A percentile compares a stretch with the other conserved stretches of the same genome.
phyloP scores from a whole-genome alignment of 2,888 invertebrate genomes.

The Caenorhabditis angaria region DNA sequence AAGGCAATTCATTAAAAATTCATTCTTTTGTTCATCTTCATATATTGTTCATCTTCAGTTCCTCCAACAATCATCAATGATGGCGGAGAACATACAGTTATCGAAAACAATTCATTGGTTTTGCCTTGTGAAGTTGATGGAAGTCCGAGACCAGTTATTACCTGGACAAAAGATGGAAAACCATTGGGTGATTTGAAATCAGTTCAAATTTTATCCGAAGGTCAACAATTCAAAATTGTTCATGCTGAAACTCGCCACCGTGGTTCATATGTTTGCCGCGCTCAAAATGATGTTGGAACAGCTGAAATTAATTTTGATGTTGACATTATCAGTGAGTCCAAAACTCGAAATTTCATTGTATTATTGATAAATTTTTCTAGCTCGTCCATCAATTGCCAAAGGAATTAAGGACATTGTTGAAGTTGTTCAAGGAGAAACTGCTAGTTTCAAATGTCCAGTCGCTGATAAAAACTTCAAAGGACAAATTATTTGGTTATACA shows the following conservation, averaged over 20 bases:
- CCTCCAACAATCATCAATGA: constrained; percentile 73
- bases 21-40: neutral
- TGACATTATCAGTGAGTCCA: constrained; percentile 74
- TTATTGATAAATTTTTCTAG: constrained; percentile 71
- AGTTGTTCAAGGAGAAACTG: constrained; percentile 72
- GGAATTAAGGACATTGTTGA: constrained; percentile 68
- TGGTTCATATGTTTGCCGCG: constrained; percentile 57
- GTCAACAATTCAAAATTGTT: constrained; percentile 69
- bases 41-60: constrained; percentile 64
- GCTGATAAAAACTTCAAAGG: constrained; percentile 60
- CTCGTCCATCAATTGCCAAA: constrained; percentile 75
- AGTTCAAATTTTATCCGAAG: constrained; percentile 60
- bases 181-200: constrained; percentile 47
- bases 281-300: constrained; percentile 66
- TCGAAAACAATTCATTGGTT: constrained; percentile 73
- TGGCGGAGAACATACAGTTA: constrained; percentile 69
- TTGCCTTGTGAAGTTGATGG: constrained; percentile 75
- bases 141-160: constrained; percentile 74
- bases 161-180: constrained; percentile 73
- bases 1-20: constrained; percentile 46
- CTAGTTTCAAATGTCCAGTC: constrained; percentile 74
- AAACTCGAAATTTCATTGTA: constrained; percentile 1
- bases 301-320: constrained; percentile 74
- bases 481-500: constrained; percentile 60
- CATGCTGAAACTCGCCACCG: constrained; percentile 54